Base-by-base conservation (phyloP, 2,113 vertebrate genomes). In the Amblyornis subalaris region DNA sequence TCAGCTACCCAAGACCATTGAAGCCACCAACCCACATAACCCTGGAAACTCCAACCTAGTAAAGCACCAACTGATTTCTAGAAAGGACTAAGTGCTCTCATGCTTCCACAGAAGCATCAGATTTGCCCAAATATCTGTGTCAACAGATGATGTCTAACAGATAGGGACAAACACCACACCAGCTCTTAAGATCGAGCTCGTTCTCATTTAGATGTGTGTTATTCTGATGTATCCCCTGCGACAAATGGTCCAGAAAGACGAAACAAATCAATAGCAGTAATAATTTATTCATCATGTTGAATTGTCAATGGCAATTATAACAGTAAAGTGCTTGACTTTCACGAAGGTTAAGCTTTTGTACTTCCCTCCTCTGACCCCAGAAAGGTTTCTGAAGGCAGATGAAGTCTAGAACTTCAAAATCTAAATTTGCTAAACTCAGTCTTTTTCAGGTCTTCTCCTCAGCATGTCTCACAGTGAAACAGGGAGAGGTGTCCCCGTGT, bases 191-290 rank as follows among this genome's bases (percentile, higher is more conserved):
- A 61, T 0, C 0, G 6, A 85, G 62, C 33, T 70, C 25, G 9
- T 60, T 73, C 53, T 42, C 85, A 64, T 1, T 3, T 21, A 78
- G 47, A 80, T 2, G 16, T 13, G 17, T 20, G 24, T 48, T 83
- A 80, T 45, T 71, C 74, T 73, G 33, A 67, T 4, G 23, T 5
- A 64, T 35, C 29, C 31, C 23, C 81, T 80, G 67, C 53, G 92
- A 80, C 42, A 94, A 83, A 83, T 9, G 28, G 84, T 35, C 60
- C 78, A 88, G 91, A 88, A 95, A 90, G 81, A 91, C 35, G 40
- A 85, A 93, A 80, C 90, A 71, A 81, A 94, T 88, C 91, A 77
- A 93, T 62, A 86, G 48, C 55, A 75, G 45, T 67, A 93, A 91
- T 91, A 85, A 93, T 83, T 85, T 89, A 96, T 96, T 93, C 75